Evolutionary conservation across 2,888 invertebrate genomes (phyloP).

Genomic region (Drosophila sordidula): DNA sequence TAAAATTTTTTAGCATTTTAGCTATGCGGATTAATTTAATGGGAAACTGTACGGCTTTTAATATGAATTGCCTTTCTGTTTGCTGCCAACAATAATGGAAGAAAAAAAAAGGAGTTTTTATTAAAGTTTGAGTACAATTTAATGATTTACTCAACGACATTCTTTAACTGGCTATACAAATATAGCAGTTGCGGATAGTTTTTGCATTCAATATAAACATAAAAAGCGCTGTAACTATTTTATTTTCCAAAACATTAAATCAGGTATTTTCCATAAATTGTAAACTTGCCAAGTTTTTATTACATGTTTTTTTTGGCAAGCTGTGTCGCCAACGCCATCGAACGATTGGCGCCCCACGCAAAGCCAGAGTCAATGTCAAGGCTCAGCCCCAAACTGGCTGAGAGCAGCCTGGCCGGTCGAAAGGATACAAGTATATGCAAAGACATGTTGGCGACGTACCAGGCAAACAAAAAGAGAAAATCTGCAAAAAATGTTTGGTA

Average conservation of each 20-base stretch:
- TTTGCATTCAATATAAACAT: slow-evolving; percentile 12
- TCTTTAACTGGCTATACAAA: not conserved
- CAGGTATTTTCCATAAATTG: slow-evolving; percentile 65
- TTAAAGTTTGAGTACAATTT: not conserved
- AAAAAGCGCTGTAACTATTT: not conserved
- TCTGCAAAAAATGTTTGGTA: slow-evolving; percentile 37
- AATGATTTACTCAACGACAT: not conserved
- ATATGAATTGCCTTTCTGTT: slow-evolving; percentile 52
- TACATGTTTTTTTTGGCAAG: slow-evolving; percentile 13
- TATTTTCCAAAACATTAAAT: slow-evolving; percentile 6
- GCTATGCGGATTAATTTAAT: slow-evolving; percentile 34
- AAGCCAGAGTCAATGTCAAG: slow-evolving; percentile 40
- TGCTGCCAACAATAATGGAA: slow-evolving; percentile 26
- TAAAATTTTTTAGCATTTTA: slow-evolving; percentile 15
- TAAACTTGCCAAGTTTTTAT: slow-evolving; percentile 54
- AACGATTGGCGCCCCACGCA: slow-evolving; percentile 6
- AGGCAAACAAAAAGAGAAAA: slow-evolving; percentile 3
- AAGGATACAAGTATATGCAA: not conserved
- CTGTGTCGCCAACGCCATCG: not conserved
- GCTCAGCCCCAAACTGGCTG: not conserved
- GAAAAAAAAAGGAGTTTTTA: not conserved
- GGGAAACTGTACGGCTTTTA: not conserved
- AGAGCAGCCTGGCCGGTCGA: slow-evolving; percentile 1
- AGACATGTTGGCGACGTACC: slow-evolving; percentile 12
- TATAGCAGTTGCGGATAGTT: not conserved